Evolutionary conservation across 1,140 invertebrate genomes (phyloP).

Genomic region (Maconellicoccus hirsutus): DNA sequence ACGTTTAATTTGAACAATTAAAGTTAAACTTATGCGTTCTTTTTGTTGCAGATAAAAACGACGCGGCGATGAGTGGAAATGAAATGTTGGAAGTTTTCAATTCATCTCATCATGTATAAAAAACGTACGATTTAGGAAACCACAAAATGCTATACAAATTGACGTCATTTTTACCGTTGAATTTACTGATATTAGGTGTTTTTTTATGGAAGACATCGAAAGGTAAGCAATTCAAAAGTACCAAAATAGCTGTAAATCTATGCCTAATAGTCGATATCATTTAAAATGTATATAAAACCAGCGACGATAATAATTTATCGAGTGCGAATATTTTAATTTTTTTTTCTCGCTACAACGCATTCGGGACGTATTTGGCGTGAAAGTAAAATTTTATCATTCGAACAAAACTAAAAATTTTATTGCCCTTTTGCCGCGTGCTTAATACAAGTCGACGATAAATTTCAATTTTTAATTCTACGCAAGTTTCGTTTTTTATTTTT

Average conservation of each 20-base stretch:
- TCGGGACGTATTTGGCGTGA: not conserved
- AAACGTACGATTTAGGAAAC: not conserved
- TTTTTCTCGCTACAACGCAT: not conserved
- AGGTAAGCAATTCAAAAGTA: not conserved
- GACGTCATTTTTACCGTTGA: not conserved
- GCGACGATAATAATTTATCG: not conserved
- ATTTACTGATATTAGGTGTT: not conserved
- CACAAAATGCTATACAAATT: not conserved
- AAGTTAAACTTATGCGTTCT: too few species aligned
- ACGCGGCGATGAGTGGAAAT: not conserved
- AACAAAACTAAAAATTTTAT: not conserved
- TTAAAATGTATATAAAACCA: constrained; percentile 5
- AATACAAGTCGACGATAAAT: not conserved
- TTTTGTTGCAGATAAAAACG: not conserved
- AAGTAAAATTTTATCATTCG: constrained; percentile 5
- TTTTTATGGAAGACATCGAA: constrained; percentile 16
- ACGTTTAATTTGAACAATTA: too few species aligned
- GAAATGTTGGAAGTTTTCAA: not conserved
- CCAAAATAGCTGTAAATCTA: not conserved
- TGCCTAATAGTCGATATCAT: not conserved
- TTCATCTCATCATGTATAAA: not conserved
- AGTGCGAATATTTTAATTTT: not conserved
- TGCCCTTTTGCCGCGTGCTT: not conserved
- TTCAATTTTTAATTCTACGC: not conserved
- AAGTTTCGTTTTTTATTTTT: not conserved